Evolutionary conservation across 1,140 invertebrate species (phyloP), one percentile per base, ranked within the genome.

Genomic region (Rhyacophila brunnea): DNA sequence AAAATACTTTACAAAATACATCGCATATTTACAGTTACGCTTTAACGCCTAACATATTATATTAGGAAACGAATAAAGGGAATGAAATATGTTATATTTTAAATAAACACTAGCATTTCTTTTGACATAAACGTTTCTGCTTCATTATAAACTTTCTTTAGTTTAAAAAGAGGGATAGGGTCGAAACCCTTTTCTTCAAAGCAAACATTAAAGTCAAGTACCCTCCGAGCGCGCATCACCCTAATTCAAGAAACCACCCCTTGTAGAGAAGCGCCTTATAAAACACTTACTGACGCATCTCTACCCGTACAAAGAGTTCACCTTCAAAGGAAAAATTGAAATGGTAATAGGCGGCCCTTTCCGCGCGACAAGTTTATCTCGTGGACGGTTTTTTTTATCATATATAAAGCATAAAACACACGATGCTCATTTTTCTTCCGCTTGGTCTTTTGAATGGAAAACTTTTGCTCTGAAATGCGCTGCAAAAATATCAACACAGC

Each of bases 361-460:
- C 48, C 49, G 49, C 23, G 49, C 28, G 56, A 51, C 56, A 56
- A 55, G 61, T 56, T 64, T 55, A 64, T 58, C 61, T 64, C 17
- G 46, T 42, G 32, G 50, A 64, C 34, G 44, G 23, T 10, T 44
- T 50, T 56, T 58, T 63, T 54, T 54, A 42, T 44, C 50, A 40
- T 44, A 64, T 49, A 62, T 55, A 64, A 56, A 59, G 50, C 56
- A 64, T 64, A 59, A 64, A 64, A 56, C 46, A 64, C 61, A 64
- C 56, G 50, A 43, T 50, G 34, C 34, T 51, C 50, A 59, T 59
- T 64, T 64, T 64, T 64, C 61, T 59, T 64, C 10, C 18, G 35
- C 28, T 52, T n/a, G 15, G 17, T 13, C 36, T 44, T 43, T 42
- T 42, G 40, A 53, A 42, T 43, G 14, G 50, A 19, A 35, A 43